Percentiles rank a stretch among this genome's conserved stretches.
Evolutionary conservation across 1,140 invertebrate species (phyloP).

Genomic region (Drosophila oshimai): DNA sequence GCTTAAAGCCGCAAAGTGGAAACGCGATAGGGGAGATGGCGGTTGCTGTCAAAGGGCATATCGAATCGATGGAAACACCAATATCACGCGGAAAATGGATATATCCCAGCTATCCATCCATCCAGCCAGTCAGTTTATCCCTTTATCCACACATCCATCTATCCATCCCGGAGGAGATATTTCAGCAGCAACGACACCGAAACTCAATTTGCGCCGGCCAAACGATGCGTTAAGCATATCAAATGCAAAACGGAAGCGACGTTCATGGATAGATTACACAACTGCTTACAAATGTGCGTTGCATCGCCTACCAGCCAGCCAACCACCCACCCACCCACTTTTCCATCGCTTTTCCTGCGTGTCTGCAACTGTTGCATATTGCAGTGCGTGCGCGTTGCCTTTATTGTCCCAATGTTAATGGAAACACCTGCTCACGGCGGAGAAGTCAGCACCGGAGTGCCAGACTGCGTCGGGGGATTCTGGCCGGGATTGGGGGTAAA

Average conservation of each 20-base stretch:
- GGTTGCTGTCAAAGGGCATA: slow-evolving; percentile 28
- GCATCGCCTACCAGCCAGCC: background rate
- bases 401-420: slow-evolving; percentile 52
- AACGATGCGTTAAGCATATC: slow-evolving; percentile 71
- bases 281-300: slow-evolving; percentile 42
- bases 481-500: slow-evolving; percentile 8
- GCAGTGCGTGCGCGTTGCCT: slow-evolving; percentile 46
- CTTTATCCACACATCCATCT: slow-evolving; percentile 3
- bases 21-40: background rate
- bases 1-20: slow-evolving; percentile 12
- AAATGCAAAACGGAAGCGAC: slow-evolving; percentile 68
- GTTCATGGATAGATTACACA: slow-evolving; percentile 73
- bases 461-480: slow-evolving; percentile 30
- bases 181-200: slow-evolving; percentile 37
- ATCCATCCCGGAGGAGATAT: slow-evolving; percentile 9
- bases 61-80: slow-evolving; percentile 25
- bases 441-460: slow-evolving; percentile 35
- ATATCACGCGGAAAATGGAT: slow-evolving; percentile 4
- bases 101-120: slow-evolving; percentile 7
- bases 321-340: background rate
- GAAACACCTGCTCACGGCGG: slow-evolving; percentile 22
- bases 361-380: slow-evolving; percentile 70
- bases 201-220: slow-evolving; percentile 60
- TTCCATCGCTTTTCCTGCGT: slow-evolving; percentile 23
- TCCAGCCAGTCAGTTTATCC: slow-evolving; percentile 1